Percentiles rank a stretch among this genome's conserved stretches.
Evolutionary conservation across 2,797 vertebrate genomes (phyloP).

Genomic region (Yasuhikotakia modesta): DNA sequence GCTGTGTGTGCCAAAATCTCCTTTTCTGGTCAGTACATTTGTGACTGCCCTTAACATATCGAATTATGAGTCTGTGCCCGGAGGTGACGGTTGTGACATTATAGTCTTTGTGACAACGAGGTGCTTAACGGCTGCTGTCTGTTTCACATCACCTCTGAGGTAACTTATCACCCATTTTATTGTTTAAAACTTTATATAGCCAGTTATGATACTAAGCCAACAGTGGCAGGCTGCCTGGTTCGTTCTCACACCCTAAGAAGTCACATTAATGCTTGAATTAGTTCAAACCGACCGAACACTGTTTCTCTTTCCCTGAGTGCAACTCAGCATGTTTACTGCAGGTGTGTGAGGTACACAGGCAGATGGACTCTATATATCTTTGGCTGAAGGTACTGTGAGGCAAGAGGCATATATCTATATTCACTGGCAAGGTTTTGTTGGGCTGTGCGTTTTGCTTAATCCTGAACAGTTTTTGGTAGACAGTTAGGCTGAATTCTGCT

Average conservation of each 20-base stretch:
- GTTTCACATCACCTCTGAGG: slow-evolving; percentile 19
- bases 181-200: slow-evolving; percentile 44
- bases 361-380: slow-evolving; percentile 62
- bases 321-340: slow-evolving; percentile 60
- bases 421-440: slow-evolving; percentile 32
- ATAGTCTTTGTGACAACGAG: slow-evolving; percentile 21
- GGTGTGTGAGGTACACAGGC: slow-evolving; percentile 54
- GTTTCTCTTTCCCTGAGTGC: slow-evolving; percentile 35
- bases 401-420: slow-evolving; percentile 40
- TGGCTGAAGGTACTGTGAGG: slow-evolving; percentile 48
- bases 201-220: slow-evolving; percentile 26
- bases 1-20: neutral
- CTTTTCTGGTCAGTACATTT: slow-evolving; percentile 11
- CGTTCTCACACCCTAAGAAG: slow-evolving; percentile 38
- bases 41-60: slow-evolving; percentile 37
- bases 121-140: slow-evolving; percentile 36
- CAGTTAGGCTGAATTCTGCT: slow-evolving; percentile 37
- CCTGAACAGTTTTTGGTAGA: slow-evolving; percentile 12
- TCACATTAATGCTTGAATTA: slow-evolving; percentile 50
- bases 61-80: slow-evolving; percentile 33
- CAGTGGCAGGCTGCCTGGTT: slow-evolving; percentile 18
- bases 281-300: slow-evolving; percentile 28
- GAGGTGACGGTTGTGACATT: slow-evolving; percentile 31
- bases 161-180: slow-evolving; percentile 39
- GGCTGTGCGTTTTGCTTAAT: slow-evolving; percentile 37